phyloP scores from a whole-genome alignment of 2,113 vertebrate genomes.

The Thomomys bottae region DNA sequence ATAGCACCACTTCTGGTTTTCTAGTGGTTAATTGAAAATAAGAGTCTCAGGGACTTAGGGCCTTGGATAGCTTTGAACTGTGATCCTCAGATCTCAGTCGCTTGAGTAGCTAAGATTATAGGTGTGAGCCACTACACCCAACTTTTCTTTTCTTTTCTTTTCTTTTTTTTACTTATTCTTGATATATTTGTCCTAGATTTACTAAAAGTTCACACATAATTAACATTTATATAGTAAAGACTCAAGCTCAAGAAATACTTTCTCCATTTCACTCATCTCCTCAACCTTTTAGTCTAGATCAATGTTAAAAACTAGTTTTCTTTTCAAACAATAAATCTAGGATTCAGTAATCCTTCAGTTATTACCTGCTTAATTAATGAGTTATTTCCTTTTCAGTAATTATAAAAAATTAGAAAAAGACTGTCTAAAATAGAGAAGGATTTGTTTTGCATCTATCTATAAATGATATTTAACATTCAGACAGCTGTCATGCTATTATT shows the following conservation, averaged over 20 bases:
- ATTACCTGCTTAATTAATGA: background rate
- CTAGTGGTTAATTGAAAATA: too few species aligned
- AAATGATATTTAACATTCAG: conserved; percentile 31
- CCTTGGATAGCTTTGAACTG: too few species aligned
- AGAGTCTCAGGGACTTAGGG: too few species aligned
- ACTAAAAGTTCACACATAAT: background rate
- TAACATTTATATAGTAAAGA: background rate
- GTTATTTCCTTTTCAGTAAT: conserved; percentile 34
- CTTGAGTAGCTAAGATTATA: too few species aligned
- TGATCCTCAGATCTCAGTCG: too few species aligned
- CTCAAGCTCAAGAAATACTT: conserved; percentile 2
- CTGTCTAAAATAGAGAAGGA: background rate
- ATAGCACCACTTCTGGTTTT: too few species aligned
- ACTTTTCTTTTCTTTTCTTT: background rate
- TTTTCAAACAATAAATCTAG: background rate
- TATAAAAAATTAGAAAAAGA: background rate
- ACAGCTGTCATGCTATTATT: conserved; percentile 41
- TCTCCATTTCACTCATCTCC: background rate
- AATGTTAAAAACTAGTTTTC: conserved; percentile 1
- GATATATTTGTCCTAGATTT: background rate
- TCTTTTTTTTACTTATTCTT: too few species aligned
- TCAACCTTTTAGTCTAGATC: background rate
- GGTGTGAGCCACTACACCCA: too few species aligned
- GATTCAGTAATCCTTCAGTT: background rate
- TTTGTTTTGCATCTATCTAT: conserved; percentile 56